Evolutionary conservation across 2,113 vertebrate species (phyloP), one percentile per base, ranked within the genome.

Genomic region (Physeter macrocephalus): DNA sequence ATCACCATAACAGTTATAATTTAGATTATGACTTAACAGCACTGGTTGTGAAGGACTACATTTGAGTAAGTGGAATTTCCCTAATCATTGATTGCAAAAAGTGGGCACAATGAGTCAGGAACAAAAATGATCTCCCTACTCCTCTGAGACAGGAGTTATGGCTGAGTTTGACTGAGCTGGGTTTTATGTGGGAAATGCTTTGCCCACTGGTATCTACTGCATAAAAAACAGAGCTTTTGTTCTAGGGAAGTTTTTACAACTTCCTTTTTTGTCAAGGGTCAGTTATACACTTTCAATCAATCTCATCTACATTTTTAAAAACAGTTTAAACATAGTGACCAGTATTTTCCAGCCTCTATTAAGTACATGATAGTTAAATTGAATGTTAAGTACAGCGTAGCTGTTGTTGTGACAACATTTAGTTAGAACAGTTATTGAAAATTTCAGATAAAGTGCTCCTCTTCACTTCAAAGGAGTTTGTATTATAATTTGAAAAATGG

Each of bases 1-100:
- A 97, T 98, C 97, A 97, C 97, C 64, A 81, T 95, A 97, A 96
- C 69, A 95, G 97, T 98, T 98, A 97, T 98, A 98, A 98, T 98
- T 98, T 98, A 97, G 92, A 98, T 98, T 98, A 98, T 84, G 86
- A 88, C 91, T 97, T 98, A 98, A 97, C 93, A 96, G 62, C 85
- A 93, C 92, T 97, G 61, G 49, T 96, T 98, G 62, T 97, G 88
- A 97, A 98, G 41, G 81, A 67, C 67, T 95, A 94, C 94, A 96
- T 98, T 95, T 97, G 94, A 97, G 90, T 98, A 97, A 88, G 90
- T 80, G 72, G 88, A 98, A 96, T 92, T 94, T 93, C 49, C 72
- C 93, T 97, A 95, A 94, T 52, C 0, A 0, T 84, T 98, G 93
- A 98, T 95, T 98, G 43, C 0, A 66, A 0, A 90, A 97, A 97